These are phyloP conservation scores for Tachypleus tridentatus DNA, from an alignment of 1,140 invertebrate genomes.

Conservation along the genomic window DNA sequence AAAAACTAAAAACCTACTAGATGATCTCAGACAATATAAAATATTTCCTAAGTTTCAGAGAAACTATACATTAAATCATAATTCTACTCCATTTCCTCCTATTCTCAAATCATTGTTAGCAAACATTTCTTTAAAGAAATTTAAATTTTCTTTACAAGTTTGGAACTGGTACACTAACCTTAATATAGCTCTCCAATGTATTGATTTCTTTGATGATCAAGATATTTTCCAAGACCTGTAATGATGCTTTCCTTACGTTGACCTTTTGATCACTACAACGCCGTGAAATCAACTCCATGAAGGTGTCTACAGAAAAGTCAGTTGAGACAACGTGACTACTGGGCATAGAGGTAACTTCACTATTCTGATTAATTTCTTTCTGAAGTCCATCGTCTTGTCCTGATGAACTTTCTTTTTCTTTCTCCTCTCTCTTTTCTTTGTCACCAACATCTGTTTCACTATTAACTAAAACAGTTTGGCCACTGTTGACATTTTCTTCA, in stretches of 20 bases:
- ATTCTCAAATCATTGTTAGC: background rate
- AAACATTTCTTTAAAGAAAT: background rate
- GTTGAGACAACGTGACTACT: conserved; percentile 3
- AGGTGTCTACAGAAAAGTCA: conserved; percentile 5
- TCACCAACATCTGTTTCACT: background rate
- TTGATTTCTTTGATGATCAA: conserved; percentile 28
- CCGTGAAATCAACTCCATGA: conserved; percentile 34
- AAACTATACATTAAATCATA: background rate
- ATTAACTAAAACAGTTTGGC: background rate
- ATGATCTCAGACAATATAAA: no score
- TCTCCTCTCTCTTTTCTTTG: conserved; percentile 21
- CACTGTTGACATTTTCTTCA: background rate
- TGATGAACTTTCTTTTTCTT: conserved; percentile 29
- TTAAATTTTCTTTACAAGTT: background rate
- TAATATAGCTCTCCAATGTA: conserved; percentile 31
- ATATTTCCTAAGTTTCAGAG: conserved; percentile 16
- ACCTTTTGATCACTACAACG: conserved; percentile 45
- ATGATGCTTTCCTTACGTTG: conserved; percentile 42
- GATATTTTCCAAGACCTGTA: conserved; percentile 40
- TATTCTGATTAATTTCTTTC: conserved; percentile 3
- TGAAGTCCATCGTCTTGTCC: conserved; percentile 3
- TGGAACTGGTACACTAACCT: conserved; percentile 27
- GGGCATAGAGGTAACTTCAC: conserved; percentile 4
- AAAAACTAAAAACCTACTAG: no score
- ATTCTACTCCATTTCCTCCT: background rate